Conservation (phyloP, 92 coral and sea anemone genomes). For the Palythoa heliodiscus region DNA sequence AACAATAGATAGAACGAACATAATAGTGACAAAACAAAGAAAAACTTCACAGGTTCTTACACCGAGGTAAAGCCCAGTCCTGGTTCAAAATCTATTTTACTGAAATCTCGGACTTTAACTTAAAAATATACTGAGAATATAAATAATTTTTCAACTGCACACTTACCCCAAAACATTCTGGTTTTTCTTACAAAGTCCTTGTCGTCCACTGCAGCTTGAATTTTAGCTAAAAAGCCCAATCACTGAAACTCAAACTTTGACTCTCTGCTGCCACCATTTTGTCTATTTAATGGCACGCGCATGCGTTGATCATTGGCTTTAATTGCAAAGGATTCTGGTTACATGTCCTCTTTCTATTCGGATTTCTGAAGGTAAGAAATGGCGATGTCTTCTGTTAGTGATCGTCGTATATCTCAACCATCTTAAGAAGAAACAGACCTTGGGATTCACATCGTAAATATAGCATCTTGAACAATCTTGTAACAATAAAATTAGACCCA, state of each 20-base stretch:
- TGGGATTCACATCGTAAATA: background rate
- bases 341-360: constrained; percentile 90
- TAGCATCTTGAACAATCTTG: background rate
- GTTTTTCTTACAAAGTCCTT: background rate
- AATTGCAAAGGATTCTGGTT: constrained; percentile 74
- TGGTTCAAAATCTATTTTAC: background rate
- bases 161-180: constrained; percentile 99
- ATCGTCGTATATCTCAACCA: constrained; percentile 78
- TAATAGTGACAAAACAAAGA: too few species aligned
- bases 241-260: too few species aligned
- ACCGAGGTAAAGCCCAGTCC: too few species aligned
- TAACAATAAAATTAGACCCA: background rate
- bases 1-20: too few species aligned
- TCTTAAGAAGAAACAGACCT: constrained; percentile 20
- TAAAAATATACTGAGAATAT: background rate
- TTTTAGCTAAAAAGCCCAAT: background rate
- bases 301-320: constrained; percentile 54
- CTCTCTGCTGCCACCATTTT: constrained; percentile 71
- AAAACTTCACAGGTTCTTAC: too few species aligned
- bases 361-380: constrained; percentile 85
- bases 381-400: background rate
- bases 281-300: constrained; percentile 45
- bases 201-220: background rate
- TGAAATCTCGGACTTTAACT: background rate
- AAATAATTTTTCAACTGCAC: background rate